Evolutionary conservation across 2,888 invertebrate species (phyloP), one percentile per base, ranked within the genome.

Genomic region (Nebria salina): DNA sequence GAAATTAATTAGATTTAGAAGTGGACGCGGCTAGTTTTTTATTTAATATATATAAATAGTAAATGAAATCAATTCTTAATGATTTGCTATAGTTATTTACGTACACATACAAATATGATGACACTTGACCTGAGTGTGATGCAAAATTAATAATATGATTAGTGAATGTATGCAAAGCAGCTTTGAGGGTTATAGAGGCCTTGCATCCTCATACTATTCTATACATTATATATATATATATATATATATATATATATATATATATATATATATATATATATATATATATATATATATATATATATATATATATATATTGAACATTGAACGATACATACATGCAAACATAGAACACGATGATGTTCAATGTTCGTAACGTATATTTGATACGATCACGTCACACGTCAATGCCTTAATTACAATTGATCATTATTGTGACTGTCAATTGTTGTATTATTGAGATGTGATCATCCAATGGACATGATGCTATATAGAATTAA

Each of bases 201-300:
- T 20, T 68, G 13, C 68, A 68, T 68, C 15, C 3, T n/a, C 7
- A 65, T 65, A n/a, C 13, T 65, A 65, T 65, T 7, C 3, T 5
- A 7, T 65, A 65, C 7, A 65, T 1, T 65, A 65, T 65, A 65
- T 65, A 65, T 65, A 65, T 65, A 7, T 65, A 65, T 65, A 65
- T 20, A 65, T 65, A 65, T 65, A 65, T 65, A 65, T 65, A 65
- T 4, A 65, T 2, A 4, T 65, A 65, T 65, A 65, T 65, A 65
- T 65, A 4, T 4, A 65, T 65, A 65, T 65, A 4, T 65, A 65
- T 4, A 65, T 65, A 65, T 4, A 65, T 65, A 65, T 65, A 65
- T 65, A 65, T 65, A 65, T 65, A 65, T 65, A 65, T 65, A 65
- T 65, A 65, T 65, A 65, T 65, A 65, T 65, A 65, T 65, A 65